These are phyloP conservation scores for Anolis sagrei DNA, from an alignment of 2,113 vertebrate species.

Conservation along the genomic window DNA sequence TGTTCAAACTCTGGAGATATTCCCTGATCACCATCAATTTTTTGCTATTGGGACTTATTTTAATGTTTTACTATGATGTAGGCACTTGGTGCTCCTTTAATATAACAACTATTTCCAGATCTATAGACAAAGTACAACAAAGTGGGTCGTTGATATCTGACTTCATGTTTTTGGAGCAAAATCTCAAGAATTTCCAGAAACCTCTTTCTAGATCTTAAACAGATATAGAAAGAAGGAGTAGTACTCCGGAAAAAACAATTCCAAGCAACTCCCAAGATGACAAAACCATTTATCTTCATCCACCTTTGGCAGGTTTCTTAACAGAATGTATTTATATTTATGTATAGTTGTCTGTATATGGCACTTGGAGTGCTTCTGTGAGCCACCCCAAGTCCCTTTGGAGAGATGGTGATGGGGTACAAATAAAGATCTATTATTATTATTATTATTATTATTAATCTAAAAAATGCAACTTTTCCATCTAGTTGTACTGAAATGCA, in stretches of 20 bases:
- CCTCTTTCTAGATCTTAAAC: neutral
- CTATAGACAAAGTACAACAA: neutral
- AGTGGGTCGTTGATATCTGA: neutral
- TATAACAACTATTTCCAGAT: neutral
- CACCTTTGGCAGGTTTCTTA: neutral
- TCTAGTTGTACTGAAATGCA: too few species aligned
- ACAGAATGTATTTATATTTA: too few species aligned
- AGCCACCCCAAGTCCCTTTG: too few species aligned
- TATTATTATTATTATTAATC: too few species aligned
- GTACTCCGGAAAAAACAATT: neutral
- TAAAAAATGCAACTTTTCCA: too few species aligned
- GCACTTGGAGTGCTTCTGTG: too few species aligned
- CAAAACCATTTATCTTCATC: neutral
- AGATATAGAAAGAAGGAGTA: neutral
- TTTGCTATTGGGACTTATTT: neutral
- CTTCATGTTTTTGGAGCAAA: neutral
- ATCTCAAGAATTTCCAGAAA: too few species aligned
- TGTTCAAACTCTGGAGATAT: too few species aligned
- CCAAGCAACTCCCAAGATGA: neutral
- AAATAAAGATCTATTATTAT: too few species aligned
- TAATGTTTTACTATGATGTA: neutral
- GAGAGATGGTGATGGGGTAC: too few species aligned
- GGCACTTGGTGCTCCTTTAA: neutral
- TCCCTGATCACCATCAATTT: too few species aligned
- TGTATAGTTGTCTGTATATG: too few species aligned